A percentile compares a stretch with the other conserved stretches of the same genome.
Conservation (phyloP, 2,113 vertebrate genomes). For the Echinops telfairi region DNA sequence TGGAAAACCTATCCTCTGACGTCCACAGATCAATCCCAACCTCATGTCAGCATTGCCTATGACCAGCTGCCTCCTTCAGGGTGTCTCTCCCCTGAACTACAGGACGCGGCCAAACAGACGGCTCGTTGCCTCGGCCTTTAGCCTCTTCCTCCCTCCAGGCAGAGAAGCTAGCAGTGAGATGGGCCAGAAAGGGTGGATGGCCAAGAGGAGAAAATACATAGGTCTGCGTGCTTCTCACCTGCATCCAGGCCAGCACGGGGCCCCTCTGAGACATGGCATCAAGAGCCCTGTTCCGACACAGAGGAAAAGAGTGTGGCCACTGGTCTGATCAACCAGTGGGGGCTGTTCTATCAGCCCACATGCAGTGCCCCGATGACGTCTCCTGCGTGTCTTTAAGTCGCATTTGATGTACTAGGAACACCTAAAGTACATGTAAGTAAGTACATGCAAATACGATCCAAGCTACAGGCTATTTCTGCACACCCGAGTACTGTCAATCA, state of each 20-base stretch:
- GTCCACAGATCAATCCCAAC: neutral
- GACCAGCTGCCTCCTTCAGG: neutral
- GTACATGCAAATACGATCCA: too few species aligned
- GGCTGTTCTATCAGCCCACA: neutral
- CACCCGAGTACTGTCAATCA: too few species aligned
- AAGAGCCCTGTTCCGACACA: neutral
- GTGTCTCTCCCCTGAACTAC: constrained; percentile 28
- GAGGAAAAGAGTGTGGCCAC: neutral
- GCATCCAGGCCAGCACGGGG: neutral
- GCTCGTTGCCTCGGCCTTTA: neutral
- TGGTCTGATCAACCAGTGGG: neutral
- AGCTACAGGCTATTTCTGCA: too few species aligned
- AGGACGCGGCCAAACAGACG: neutral
- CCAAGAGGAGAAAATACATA: neutral
- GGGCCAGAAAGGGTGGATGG: neutral
- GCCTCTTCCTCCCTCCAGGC: neutral
- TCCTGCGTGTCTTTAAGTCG: too few species aligned
- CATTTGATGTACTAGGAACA: too few species aligned
- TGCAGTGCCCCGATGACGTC: too few species aligned
- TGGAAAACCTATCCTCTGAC: constrained; percentile 20
- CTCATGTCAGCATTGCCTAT: neutral
- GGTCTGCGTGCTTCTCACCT: neutral
- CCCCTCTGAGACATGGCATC: neutral
- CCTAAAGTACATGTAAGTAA: too few species aligned
- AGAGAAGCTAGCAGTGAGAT: neutral